Base-by-base conservation (phyloP, 2,113 vertebrate genomes). In the Lepus timidus region DNA sequence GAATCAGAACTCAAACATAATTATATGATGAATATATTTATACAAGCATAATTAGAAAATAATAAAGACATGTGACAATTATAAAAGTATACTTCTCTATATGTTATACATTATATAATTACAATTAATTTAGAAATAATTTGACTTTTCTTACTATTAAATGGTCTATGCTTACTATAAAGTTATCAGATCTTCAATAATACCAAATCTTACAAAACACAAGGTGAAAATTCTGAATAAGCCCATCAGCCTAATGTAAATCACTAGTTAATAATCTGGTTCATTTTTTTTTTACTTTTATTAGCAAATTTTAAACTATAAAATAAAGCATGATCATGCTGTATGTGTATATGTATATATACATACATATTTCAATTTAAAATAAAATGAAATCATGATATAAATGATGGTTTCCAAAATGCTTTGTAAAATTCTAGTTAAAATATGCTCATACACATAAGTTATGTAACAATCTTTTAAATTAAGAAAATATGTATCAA, bases 141-240 rank as follows among this genome's bases (percentile, higher is more conserved):
- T 2, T 51, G 86, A 67, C 64, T 20, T 49, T 64, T 20, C 73
- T 88, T 5, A 68, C 85, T 67, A 70, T 75, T 14, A 94, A 92
- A 39, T 70, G 3, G 87, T 84, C 78, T 55, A 74, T 52, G 13
- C 31, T 96, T 88, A 82, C 62, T 85, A 73, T 3, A 23, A 52
- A 94, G 85, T 64, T 17, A 85, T 83, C n/a, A 81, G 81, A 33
- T 22, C 81, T 80, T 83, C 1, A 90, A 55, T n/a, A 84, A 75
- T 52, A 31, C 19, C 49, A 20, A 79, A 33, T 64, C 19, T 86
- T 86, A 75, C 39, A 93, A 91, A 85, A 81, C n/a, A 80, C 6
- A 90, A 88, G 19, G 51, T 86, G 17, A 58, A 94, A 94, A 93
- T 68, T 64, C 14, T 1, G 23, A 88, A 19, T 85, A 61, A 95